Evolutionary conservation across 2,797 vertebrate genomes (phyloP).

Genomic region (Pangasius larnaudii): DNA sequence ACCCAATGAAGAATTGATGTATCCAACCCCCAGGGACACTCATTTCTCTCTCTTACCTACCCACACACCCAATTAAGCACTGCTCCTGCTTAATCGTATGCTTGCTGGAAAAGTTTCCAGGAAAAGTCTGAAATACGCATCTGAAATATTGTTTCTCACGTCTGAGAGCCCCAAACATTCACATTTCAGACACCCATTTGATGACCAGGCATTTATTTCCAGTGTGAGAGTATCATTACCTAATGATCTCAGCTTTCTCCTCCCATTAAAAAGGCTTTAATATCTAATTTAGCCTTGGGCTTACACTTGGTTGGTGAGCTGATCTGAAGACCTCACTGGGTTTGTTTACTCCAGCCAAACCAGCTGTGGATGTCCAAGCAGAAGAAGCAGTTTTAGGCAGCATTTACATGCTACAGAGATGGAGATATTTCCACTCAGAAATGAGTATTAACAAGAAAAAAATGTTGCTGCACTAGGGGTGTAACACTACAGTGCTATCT

Average conservation of each 20-base stretch:
- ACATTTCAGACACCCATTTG: neutral
- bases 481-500: neutral
- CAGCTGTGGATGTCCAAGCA: neutral
- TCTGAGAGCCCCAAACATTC: neutral
- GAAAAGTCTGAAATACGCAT: neutral
- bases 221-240: neutral
- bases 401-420: neutral
- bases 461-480: neutral
- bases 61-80: conserved; percentile 10
- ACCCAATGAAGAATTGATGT: conserved; percentile 11
- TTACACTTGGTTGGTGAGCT: conserved; percentile 9
- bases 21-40: neutral
- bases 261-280: neutral
- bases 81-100: neutral
- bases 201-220: neutral
- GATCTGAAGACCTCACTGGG: neutral
- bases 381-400: neutral
- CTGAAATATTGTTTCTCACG: neutral
- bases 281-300: conserved; percentile 1
- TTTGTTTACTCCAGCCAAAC: neutral
- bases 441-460: neutral
- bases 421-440: neutral
- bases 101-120: neutral
- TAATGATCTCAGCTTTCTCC: neutral
- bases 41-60: neutral